Evolutionary conservation across 2,113 vertebrate species (phyloP).

Genomic region (Pachyramphus minor): DNA sequence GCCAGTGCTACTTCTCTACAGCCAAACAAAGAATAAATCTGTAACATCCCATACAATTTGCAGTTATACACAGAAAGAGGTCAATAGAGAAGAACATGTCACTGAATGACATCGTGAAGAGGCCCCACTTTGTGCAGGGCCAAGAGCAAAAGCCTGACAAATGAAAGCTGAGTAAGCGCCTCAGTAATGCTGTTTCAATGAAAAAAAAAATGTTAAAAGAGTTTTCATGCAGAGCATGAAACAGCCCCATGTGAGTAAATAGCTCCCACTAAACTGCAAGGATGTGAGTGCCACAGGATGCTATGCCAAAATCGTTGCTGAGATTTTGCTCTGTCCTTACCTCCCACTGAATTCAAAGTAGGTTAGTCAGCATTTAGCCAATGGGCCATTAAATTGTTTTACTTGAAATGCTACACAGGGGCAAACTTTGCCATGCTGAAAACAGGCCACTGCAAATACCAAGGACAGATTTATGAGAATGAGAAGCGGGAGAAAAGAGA

Average conservation of each 20-base stretch:
- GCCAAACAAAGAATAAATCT: not conserved
- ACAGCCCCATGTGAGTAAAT: not conserved
- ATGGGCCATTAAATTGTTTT: conserved; percentile 51
- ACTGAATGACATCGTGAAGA: not conserved
- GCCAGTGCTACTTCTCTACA: conserved; percentile 60
- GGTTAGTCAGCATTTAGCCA: not conserved
- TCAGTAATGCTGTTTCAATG: not conserved
- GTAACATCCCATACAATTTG: not conserved
- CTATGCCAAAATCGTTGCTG: not conserved
- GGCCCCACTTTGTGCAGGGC: not conserved
- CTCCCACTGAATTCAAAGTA: conserved; percentile 24
- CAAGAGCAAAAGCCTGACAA: not conserved
- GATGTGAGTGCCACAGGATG: not conserved
- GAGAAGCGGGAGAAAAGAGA: not conserved
- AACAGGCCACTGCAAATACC: not conserved
- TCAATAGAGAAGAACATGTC: fast-evolving
- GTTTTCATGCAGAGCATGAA: not conserved
- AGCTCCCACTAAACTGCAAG: not conserved
- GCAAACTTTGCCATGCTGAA: not conserved
- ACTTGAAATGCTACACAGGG: conserved; percentile 5
- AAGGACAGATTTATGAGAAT: not conserved
- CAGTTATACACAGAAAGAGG: not conserved
- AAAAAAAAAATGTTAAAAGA: not conserved
- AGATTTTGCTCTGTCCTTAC: not conserved
- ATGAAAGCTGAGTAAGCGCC: not conserved